phyloP scores from a whole-genome alignment of 2,113 vertebrate species.

The Madoqua kirkii region DNA sequence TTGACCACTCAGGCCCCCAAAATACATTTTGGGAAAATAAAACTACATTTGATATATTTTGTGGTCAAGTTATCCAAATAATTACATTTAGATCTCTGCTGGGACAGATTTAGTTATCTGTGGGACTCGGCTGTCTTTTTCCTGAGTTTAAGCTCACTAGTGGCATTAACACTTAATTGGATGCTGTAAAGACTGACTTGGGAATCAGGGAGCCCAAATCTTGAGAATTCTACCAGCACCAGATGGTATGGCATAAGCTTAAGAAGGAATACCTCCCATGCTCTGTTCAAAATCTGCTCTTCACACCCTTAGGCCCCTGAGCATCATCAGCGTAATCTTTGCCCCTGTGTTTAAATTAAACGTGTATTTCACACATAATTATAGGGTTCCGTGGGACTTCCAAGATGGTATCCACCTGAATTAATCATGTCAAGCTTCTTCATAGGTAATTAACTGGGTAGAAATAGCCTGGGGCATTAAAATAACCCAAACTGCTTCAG shows the following conservation, averaged over 20 bases:
- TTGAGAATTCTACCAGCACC: neutral
- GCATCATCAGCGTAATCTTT: conserved; percentile 53
- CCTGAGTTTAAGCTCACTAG: neutral
- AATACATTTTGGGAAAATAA: neutral
- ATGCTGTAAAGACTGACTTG: neutral
- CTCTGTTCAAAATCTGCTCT: conserved; percentile 42
- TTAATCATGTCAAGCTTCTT: conserved; percentile 66
- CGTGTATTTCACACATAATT: conserved; percentile 71
- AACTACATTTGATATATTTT: conserved; percentile 16
- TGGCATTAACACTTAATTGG: neutral
- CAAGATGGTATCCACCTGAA: conserved; percentile 70
- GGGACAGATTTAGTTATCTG: neutral
- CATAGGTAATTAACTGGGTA: conserved; percentile 68
- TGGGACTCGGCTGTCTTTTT: neutral
- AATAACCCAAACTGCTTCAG: conserved; percentile 51
- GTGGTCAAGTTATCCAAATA: conserved; percentile 19
- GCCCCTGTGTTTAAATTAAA: conserved; percentile 66
- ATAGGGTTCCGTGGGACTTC: conserved; percentile 65
- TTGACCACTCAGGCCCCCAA: neutral
- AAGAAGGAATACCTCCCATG: neutral
- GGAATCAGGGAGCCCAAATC: neutral
- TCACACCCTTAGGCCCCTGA: conserved; percentile 22
- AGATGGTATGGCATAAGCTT: neutral
- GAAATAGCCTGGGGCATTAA: conserved; percentile 45
- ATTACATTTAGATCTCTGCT: neutral